Base-by-base conservation (phyloP, 2,888 invertebrate species). In the Drosophila suboccidentalis region DNA sequence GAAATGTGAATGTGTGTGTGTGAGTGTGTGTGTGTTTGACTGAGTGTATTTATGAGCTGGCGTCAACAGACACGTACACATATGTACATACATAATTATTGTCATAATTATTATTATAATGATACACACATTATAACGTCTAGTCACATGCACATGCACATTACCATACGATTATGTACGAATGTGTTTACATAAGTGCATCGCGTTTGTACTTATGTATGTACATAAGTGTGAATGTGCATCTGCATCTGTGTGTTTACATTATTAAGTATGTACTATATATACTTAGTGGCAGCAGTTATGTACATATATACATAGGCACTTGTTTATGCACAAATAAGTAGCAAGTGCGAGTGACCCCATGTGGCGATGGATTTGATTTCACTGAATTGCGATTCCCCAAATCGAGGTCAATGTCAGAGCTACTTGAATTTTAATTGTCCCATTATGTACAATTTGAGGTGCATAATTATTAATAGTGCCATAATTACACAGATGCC, bases 111-210 rank as follows among this genome's bases (percentile, higher is more conserved):
- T 80, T 62, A 87, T 82, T 78, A 87, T 87, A 75, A 78, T 82
- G 77, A 75, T 61, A 58, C 53, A 62, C 76, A 83, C 80, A 87
- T 85, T 82, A 87, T 83, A 79, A 71, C 71, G 78, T 80, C 79
- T 85, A 70, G 78, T 78, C 86, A 67, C 58, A 78, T 65, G n/a
- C n/a, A n/a, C n/a, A n/a, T n/a, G 5, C 26, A 26, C 26, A 26
- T 26, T 26, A 26, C 26, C 1, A 6, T 6, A 26, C 5, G 26
- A 22, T 22, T 22, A 22, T 22, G 22, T 22, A 75, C 54, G 62
- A 17, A 38, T 61, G 49, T 55, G 36, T 47, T 29, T 71, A 66
- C 50, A 60, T 62, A 39, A 53, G 47, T 72, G 64, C 57, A 67
- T 69, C 46, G 19, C 22, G 53, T 22, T 13, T 51, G 41, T 36